Conservation (phyloP, 2,888 invertebrate species). For the Habrosyne pyritoides region DNA sequence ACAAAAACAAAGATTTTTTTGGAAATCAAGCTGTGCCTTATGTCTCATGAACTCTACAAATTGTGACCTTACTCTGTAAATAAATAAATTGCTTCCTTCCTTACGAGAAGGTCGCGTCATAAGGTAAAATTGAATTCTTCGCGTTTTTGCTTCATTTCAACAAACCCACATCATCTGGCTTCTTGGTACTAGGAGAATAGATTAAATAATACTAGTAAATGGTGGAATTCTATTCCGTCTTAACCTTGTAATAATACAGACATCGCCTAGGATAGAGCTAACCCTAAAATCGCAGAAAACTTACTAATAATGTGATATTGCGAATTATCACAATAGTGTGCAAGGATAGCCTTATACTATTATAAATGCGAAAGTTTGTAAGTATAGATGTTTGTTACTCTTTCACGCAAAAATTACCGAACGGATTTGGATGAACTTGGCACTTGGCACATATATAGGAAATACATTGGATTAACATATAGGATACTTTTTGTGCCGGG, state of each 20-base stretch:
- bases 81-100: conserved; percentile 59
- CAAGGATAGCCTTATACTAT: too few species aligned
- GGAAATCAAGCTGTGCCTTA: background rate
- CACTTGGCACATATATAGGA: too few species aligned
- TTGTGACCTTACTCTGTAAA: conserved; percentile 35
- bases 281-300: background rate
- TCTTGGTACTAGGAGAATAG: background rate
- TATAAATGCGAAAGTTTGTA: too few species aligned
- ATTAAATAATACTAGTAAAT: too few species aligned
- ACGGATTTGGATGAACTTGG: too few species aligned
- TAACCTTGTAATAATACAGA: too few species aligned
- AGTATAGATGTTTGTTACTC: background rate
- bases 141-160: background rate
- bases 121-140: conserved; percentile 14
- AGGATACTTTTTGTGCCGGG: too few species aligned
- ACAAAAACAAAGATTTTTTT: too few species aligned
- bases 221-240: too few species aligned
- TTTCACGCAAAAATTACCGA: too few species aligned
- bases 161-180: background rate
- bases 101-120: conserved; percentile 31
- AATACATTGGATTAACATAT: too few species aligned
- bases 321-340: too few species aligned
- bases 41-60: conserved; percentile 25
- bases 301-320: background rate
- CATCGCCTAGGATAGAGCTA: background rate